Conservation (phyloP, 30 jellyfish, hydroid and myxozoan genomes). For the Chironex yamaguchii region DNA sequence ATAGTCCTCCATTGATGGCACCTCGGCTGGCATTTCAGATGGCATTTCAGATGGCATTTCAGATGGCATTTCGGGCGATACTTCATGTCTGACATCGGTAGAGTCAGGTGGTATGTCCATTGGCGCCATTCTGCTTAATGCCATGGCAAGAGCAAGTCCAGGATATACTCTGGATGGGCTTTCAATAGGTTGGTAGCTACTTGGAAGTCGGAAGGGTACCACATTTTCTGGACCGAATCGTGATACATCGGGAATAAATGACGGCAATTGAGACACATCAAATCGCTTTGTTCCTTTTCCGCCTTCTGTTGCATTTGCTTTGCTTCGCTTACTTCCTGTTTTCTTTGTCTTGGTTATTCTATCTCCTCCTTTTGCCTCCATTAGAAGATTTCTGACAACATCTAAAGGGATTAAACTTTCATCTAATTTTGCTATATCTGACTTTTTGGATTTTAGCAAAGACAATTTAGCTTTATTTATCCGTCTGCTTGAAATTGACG, state of each 20-base stretch:
- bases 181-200: background rate
- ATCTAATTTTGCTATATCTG: background rate
- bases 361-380: constrained; percentile 18
- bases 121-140: background rate
- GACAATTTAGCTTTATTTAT: background rate
- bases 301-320: background rate
- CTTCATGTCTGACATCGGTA: background rate
- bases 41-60: background rate
- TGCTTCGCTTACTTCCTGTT: background rate
- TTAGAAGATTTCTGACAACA: constrained; percentile 60
- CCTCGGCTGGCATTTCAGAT: background rate
- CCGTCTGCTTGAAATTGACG: background rate
- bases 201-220: background rate
- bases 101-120: background rate
- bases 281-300: background rate
- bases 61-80: background rate
- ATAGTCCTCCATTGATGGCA: background rate
- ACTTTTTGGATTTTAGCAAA: too few relatives aligned
- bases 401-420: constrained; percentile 23
- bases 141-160: background rate
- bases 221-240: background rate
- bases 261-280: background rate
- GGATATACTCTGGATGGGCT: background rate
- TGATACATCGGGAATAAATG: background rate
- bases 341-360: background rate